Percentiles rank a stretch among this genome's conserved stretches.
Conservation (phyloP, 2,113 vertebrate genomes). For the Trogon melanurus region DNA sequence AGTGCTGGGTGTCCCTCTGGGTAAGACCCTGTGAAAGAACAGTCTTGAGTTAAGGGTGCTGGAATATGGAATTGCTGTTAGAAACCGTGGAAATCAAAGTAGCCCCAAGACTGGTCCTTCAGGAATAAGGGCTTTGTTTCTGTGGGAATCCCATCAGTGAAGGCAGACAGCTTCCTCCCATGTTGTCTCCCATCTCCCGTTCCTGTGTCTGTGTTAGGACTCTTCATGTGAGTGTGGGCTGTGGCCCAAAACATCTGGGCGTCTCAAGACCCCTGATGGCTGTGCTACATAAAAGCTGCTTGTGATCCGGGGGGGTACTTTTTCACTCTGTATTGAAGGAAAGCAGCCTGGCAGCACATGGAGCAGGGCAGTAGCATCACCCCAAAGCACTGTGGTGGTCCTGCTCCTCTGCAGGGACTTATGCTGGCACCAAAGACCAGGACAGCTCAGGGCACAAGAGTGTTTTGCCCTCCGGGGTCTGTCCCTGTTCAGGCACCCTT, state of each 20-base stretch:
- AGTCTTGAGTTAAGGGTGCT: neutral
- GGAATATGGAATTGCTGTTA: neutral
- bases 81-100: neutral
- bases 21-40: neutral
- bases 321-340: neutral
- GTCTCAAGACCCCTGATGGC: neutral
- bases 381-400: neutral
- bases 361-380: neutral
- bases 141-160: neutral
- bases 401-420: neutral
- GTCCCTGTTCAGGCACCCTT: neutral
- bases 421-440: neutral
- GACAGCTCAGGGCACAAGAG: neutral
- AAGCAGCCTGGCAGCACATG: neutral
- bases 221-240: neutral
- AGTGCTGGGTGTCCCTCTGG: neutral
- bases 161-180: fast-evolving
- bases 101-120: neutral
- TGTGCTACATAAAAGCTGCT: neutral
- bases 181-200: neutral
- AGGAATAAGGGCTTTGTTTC: neutral
- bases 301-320: neutral
- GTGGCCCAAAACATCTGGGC: neutral
- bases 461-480: neutral
- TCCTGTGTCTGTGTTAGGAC: neutral